Evolutionary conservation across 2,888 invertebrate genomes (phyloP), one percentile per base, ranked within the genome.

Genomic region (Macrophya annulata): DNA sequence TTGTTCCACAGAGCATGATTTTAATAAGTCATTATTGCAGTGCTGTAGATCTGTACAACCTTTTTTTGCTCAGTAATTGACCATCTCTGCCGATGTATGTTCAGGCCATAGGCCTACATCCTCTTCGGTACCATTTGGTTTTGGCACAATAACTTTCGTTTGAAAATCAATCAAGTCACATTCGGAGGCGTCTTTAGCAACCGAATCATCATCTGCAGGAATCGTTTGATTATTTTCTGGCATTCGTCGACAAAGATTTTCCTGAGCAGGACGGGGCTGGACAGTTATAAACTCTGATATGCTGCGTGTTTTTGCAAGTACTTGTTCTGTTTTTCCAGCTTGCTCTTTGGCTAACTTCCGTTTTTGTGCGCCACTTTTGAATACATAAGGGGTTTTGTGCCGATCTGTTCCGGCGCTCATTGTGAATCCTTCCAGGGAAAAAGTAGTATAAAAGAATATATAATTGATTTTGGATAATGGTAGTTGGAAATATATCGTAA

Each of bases 301-400:
- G 43, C 43, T 40, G 40, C 72, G 72, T 72, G 72, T 72, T 72
- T 72, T 72, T 43, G 72, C 72, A 72, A 72, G 72, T 43, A 40
- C 72, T 72, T 72, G 45, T 37, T 31, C 15, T 15, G 4, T 31
- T 15, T 71, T 71, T 71, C 17, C 4, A 12, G 15, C 71, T 71
- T 71, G 40, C 71, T 71, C 40, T 4, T 40, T 40, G 12, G 71
- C 71, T 71, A 71, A 37, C 15, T 71, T 71, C 40, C 71, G 40
- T 71, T 71, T 71, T 37, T 40, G 71, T 71, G 31, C 71, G 1
- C 71, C 71, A 31, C 15, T 71, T 71, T 31, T 31, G 1, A 71
- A 71, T 71, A 15, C 71, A 71, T 37, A 37, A 71, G 31, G 40
- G 68, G 31, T 71, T 37, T 71, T 71, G 31, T 71, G 40, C 71